A percentile compares a stretch with the other conserved stretches of the same genome.
phyloP scores from a whole-genome alignment of 1,140 invertebrate species.

The Harpegnathos saltator region DNA sequence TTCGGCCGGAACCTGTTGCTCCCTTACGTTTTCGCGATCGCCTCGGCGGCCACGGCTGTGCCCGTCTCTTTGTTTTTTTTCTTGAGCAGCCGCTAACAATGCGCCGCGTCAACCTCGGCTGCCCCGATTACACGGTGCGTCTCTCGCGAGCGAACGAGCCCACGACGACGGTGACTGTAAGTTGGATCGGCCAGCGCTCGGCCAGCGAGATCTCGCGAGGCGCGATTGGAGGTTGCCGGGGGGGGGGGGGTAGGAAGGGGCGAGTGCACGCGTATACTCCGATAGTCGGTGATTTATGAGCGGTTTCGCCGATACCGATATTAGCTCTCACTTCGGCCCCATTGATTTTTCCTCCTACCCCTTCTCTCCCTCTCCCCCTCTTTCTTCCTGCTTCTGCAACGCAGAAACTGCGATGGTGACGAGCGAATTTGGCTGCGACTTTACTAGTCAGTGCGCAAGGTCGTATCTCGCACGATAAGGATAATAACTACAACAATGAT shows the following conservation, averaged over 20 bases:
- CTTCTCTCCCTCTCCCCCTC: too few species aligned
- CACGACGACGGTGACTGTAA: not conserved
- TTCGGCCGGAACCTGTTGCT: constrained; percentile 70
- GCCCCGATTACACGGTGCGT: constrained; percentile 21
- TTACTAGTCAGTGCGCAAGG: too few species aligned
- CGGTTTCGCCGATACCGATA: not conserved
- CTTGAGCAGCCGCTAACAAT: constrained; percentile 25
- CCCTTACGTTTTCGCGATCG: constrained; percentile 66
- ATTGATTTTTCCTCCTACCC: constrained; percentile 11
- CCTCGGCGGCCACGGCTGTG: constrained; percentile 64
- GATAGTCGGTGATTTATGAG: not conserved
- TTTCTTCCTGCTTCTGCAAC: too few species aligned
- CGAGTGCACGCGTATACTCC: not conserved
- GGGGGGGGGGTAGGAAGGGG: too few species aligned
- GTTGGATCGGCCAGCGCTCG: constrained; percentile 24
- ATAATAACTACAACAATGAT: too few species aligned
- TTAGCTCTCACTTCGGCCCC: not conserved
- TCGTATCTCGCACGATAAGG: too few species aligned
- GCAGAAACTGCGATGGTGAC: too few species aligned
- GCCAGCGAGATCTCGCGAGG: constrained; percentile 11
- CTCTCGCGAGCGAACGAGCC: constrained; percentile 2
- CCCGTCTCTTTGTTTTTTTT: too few species aligned
- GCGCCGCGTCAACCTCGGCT: constrained; percentile 16
- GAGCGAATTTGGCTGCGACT: too few species aligned
- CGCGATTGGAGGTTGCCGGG: too few species aligned